Conservation (phyloP, 2,888 invertebrate genomes). For the Dendrolimus houi region DNA sequence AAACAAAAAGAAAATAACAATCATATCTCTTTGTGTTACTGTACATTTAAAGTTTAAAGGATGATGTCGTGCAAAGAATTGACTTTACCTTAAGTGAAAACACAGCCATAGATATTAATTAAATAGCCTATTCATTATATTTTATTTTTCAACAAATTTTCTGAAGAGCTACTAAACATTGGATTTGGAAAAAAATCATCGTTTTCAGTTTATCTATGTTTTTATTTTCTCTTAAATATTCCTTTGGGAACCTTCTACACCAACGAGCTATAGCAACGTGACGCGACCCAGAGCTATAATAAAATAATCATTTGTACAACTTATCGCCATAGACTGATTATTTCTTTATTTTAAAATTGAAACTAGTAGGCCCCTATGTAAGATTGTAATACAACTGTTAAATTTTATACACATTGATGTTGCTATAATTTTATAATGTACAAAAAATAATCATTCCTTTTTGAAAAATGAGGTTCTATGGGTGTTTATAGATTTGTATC, state of each 20-base stretch:
- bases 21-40: slow-evolving; percentile 34
- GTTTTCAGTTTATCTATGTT: background rate
- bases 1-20: slow-evolving; percentile 45
- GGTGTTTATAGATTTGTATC: slow-evolving; percentile 18
- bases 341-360: too few species aligned
- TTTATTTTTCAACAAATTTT: slow-evolving; percentile 15
- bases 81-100: slow-evolving; percentile 72
- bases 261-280: background rate
- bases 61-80: slow-evolving; percentile 72
- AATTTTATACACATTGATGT: slow-evolving; percentile 14
- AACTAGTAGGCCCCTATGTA: too few species aligned
- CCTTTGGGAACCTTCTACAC: background rate
- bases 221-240: background rate
- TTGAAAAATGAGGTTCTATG: slow-evolving; percentile 24
- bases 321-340: background rate
- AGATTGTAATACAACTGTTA: slow-evolving; percentile 6
- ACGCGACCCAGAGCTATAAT: background rate
- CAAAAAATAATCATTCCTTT: slow-evolving; percentile 39
- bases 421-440: slow-evolving; percentile 22
- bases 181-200: too few species aligned
- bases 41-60: slow-evolving; percentile 55
- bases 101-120: slow-evolving; percentile 69
- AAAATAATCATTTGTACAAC: background rate
- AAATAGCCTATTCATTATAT: slow-evolving; percentile 26
- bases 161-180: slow-evolving; percentile 19